Base-by-base conservation (phyloP, 1,140 invertebrate species). In the Acromyrmex charruanus region DNA sequence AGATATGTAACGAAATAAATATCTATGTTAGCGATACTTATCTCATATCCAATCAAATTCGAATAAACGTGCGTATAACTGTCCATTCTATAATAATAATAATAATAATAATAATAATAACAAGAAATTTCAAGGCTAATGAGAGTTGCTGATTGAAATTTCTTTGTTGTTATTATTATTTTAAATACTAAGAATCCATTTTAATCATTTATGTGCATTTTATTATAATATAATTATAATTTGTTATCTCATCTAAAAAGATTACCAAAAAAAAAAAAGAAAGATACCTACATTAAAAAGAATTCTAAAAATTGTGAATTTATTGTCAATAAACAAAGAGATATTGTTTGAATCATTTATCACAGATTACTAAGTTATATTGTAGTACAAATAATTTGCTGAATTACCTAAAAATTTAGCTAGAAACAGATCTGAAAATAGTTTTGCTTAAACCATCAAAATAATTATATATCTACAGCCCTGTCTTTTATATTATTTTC, bases 1-100 rank as follows among this genome's bases (percentile, higher is more conserved):
- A 51, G 66, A 69, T 68, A 69, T 21, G 21, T 16, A 25, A 28
- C 7, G 39, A 25, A 51, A 69, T 69, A 51, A 69, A 69, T 69
- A 69, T 69, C 21, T 51, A 21, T 21, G 21, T 7, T 51, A 51
- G 21, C 14, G 6, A 25, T 16, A 49, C 21, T 69, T 69, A 68
- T 66, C 55, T 21, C 10, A 10, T 10, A 5, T 14, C 3, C n/a
- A 14, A 68, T 68, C 10, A 3, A 68, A 44, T 21, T 68, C 12
- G n/a, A 39, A 9, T 35, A n/a, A 7, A 68, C 18, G 39, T 44
- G 10, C 39, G 5, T 51, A 0, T 49, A 49, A 51, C 12, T 7
- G n/a, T 39, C 7, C 35, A 39, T 39, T 39, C 0, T 35, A 35
- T 25, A 1, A 39, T 39, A 39, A 9, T 39, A 39, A 39, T 9